Conservation (phyloP, 2,797 vertebrate genomes). For the Diplodus sargus region DNA sequence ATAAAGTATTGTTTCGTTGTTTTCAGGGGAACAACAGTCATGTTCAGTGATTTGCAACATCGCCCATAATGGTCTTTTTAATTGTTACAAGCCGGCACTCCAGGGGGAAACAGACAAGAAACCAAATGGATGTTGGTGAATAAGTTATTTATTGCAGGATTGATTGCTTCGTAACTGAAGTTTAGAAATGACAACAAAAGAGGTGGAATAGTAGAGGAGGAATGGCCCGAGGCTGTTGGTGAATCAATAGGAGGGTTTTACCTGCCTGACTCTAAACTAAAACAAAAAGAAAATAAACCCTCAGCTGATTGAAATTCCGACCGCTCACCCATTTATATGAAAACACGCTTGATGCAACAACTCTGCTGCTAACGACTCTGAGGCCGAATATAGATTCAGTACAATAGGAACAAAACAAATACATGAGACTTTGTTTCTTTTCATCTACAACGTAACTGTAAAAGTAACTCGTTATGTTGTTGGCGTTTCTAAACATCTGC, state of each 20-base stretch:
- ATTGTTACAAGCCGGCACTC: not conserved
- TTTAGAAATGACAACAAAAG: not conserved
- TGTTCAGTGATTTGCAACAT: conserved; percentile 1
- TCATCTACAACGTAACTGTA: no score
- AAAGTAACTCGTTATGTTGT: no score
- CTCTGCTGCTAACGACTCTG: no score
- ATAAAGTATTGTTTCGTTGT: not conserved
- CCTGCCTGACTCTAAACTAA: not conserved
- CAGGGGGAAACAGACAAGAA: not conserved
- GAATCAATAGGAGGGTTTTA: not conserved
- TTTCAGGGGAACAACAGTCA: not conserved
- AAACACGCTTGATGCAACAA: not conserved
- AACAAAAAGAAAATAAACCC: not conserved
- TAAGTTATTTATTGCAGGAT: conserved; percentile 5
- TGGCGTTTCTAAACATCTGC: no score
- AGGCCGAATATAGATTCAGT: no score
- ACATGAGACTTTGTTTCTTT: no score
- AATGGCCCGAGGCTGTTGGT: not conserved
- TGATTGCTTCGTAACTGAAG: not conserved
- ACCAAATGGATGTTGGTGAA: not conserved
- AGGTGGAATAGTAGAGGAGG: not conserved
- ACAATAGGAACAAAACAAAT: no score
- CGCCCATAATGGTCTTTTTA: not conserved
- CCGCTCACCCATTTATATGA: not conserved
- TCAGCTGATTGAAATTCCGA: not conserved